Evolutionary conservation across 2,797 vertebrate species (phyloP).

Genomic region (Erethizon dorsatum): DNA sequence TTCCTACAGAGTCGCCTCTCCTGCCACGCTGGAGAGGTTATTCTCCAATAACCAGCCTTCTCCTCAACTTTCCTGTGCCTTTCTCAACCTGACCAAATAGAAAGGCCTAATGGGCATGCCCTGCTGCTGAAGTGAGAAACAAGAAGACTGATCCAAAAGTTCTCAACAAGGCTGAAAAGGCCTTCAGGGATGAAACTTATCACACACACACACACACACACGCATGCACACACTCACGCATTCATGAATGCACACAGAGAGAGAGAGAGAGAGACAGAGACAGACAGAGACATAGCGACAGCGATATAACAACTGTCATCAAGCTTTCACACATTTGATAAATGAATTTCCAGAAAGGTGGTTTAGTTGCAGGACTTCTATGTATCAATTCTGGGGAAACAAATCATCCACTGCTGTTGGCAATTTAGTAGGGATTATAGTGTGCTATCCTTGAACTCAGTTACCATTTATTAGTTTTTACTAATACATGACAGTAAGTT

Average conservation of each 20-base stretch:
- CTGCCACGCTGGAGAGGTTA: not conserved
- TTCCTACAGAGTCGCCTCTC: not conserved
- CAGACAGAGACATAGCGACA: not conserved
- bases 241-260: not conserved
- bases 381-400: not conserved
- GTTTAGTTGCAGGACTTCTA: slow-evolving; percentile 5
- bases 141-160: not conserved
- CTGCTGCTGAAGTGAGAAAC: not conserved
- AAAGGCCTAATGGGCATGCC: fast-evolving
- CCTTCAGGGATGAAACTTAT: not conserved
- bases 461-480: slow-evolving; percentile 21
- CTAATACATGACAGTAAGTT: not conserved
- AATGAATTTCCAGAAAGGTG: slow-evolving; percentile 18
- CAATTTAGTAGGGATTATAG: not conserved
- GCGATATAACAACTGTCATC: not conserved
- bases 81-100: not conserved
- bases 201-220: not conserved
- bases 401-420: not conserved
- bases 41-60: not conserved
- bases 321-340: slow-evolving; percentile 9
- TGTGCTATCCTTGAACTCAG: not conserved
- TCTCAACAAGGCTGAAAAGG: slow-evolving; percentile 2
- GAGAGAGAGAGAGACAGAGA: not conserved
- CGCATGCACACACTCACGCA: not conserved
- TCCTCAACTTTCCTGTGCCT: not conserved